Evolutionary conservation across 2,113 vertebrate species (phyloP).

Genomic region (Strix uralensis): DNA sequence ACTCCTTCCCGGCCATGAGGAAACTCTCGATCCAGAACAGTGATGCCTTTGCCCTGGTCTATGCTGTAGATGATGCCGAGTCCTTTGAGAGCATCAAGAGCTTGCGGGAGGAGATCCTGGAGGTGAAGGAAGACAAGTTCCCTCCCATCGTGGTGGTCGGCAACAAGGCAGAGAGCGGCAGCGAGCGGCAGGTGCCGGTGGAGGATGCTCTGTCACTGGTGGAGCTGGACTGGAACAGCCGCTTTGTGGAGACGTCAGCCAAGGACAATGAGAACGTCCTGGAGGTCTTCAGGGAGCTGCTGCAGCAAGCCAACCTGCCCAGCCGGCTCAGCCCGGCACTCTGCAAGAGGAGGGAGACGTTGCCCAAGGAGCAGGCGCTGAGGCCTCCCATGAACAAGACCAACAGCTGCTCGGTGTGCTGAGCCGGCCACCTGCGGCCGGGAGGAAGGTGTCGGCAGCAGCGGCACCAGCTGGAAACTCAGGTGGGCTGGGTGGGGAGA

Average conservation of each 20-base stretch:
- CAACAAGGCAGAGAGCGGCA: slow-evolving; percentile 82
- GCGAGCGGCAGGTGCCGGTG: slow-evolving; percentile 72
- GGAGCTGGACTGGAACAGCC: slow-evolving; percentile 90
- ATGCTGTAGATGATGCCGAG: slow-evolving; percentile 84
- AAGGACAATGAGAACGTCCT: slow-evolving; percentile 87
- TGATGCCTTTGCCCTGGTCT: slow-evolving; percentile 88
- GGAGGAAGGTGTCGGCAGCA: neutral
- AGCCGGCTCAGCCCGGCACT: slow-evolving; percentile 83
- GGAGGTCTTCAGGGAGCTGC: slow-evolving; percentile 88
- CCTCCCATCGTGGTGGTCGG: slow-evolving; percentile 88
- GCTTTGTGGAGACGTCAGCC: slow-evolving; percentile 87
- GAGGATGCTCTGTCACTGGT: slow-evolving; percentile 82
- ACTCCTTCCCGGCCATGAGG: slow-evolving; percentile 92
- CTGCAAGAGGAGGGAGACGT: slow-evolving; percentile 84
- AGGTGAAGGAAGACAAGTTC: slow-evolving; percentile 87
- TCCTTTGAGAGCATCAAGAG: slow-evolving; percentile 85
- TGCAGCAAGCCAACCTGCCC: slow-evolving; percentile 85
- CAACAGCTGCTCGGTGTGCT: slow-evolving; percentile 89
- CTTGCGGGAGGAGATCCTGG: slow-evolving; percentile 88
- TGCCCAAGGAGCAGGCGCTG: slow-evolving; percentile 77
- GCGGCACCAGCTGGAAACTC: neutral
- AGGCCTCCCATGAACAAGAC: slow-evolving; percentile 93
- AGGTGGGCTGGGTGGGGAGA: slow-evolving; percentile 34
- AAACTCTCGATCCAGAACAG: slow-evolving; percentile 91
- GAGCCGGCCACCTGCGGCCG: neutral